phyloP scores from a whole-genome alignment of 2,797 vertebrate species.

The Pseudomugil tenellus region DNA sequence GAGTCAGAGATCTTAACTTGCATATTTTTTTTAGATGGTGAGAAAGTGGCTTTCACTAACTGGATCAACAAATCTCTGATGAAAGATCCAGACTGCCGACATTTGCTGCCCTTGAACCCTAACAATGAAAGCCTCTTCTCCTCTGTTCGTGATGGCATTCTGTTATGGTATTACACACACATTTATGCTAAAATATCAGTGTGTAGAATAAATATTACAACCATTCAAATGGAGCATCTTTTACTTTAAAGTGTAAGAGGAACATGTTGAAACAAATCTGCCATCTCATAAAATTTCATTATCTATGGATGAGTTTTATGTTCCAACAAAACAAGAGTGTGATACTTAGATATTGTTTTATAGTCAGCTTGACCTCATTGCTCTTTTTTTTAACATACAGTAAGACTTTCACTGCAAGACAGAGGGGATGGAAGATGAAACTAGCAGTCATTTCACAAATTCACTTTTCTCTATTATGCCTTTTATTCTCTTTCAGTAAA shows the following conservation, averaged over 20 bases:
- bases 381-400: not conserved
- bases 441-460: not conserved
- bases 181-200: not conserved
- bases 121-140: conserved; percentile 89
- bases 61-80: conserved; percentile 97
- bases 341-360: conserved; percentile 38
- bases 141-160: conserved; percentile 92
- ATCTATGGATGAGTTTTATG: not conserved
- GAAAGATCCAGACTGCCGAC: conserved; percentile 90
- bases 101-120: conserved; percentile 93
- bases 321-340: not conserved
- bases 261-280: not conserved
- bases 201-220: not conserved
- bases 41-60: conserved; percentile 97
- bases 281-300: not conserved
- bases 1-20: not conserved
- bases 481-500: conserved; percentile 84
- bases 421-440: not conserved
- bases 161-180: conserved; percentile 88
- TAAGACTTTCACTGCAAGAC: not conserved
- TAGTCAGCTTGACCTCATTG: not conserved
- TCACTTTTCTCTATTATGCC: not conserved
- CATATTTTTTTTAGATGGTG: conserved; percentile 86
- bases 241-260: not conserved
- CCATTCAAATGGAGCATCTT: not conserved